Base-by-base conservation (phyloP, 2,797 vertebrate genomes). In the Lepidocolaptes lacrymiger region DNA sequence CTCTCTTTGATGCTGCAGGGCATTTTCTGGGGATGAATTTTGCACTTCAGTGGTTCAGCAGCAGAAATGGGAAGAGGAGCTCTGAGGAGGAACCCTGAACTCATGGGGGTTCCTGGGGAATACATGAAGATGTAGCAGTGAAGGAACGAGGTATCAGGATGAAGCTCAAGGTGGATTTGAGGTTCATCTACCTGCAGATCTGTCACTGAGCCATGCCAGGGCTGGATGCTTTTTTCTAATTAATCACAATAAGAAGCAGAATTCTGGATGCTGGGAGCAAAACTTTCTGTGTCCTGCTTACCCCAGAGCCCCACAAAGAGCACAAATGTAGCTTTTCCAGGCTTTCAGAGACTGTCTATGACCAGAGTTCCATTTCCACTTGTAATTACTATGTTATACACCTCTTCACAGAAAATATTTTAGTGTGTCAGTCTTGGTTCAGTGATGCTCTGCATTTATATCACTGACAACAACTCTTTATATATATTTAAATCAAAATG, bases 231-330 rank as follows among this genome's bases (percentile, higher is more conserved):
- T 94, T 80, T 80, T 88, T 93, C 58, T 88, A 87, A 91, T 76
- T 84, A 86, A 63, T 69, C 85, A 62, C 84, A 84, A 78, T 68
- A 94, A 62, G 85, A 97, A 98, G 96, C 94, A 97, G 85, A 97
- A 97, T 78, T 16, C 55, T 32, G 55, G 94, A 85, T 56, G 51
- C 52, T 49, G 36, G 55, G 39, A 96, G 51, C 85, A 89, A 96
- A 88, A 97, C 66, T 76, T 96, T 83, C 83, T 61, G 55, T 69
- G 82, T 89, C 89, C 91, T 95, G 88, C 96, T 97, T 59, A 43
- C 28, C 91, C 61, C 87, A 92, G 46, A 92, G 43, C 13, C 43
- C 43, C 34, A 72, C 19, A 27, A 74, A 95, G 66, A 90, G 76
- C 69, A 85, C 85, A 85, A 64, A 85, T 55, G 89, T 17, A 64